Evolutionary conservation across 2,797 vertebrate genomes (phyloP).

Genomic region (Craterocephalus amniculus): DNA sequence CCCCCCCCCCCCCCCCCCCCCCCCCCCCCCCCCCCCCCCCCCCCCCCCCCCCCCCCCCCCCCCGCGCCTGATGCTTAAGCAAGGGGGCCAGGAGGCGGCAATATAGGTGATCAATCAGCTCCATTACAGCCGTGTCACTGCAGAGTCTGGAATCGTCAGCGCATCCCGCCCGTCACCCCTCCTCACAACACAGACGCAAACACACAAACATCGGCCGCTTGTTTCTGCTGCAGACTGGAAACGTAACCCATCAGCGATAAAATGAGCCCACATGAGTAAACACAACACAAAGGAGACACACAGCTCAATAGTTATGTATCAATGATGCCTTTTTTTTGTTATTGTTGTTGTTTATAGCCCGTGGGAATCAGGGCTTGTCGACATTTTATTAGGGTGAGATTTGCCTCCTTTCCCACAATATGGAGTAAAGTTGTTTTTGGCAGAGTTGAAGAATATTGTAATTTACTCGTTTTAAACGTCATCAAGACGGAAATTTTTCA

Average conservation of each 20-base stretch:
- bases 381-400: slow-evolving; percentile 28
- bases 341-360: slow-evolving; percentile 6
- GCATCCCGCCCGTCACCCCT: slow-evolving; percentile 78
- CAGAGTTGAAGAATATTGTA: slow-evolving; percentile 12
- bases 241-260: slow-evolving; percentile 33
- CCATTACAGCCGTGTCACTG: slow-evolving; percentile 87
- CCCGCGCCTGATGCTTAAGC: slow-evolving; percentile 85
- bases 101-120: slow-evolving; percentile 92
- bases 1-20: no score
- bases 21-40: no score
- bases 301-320: slow-evolving; percentile 8
- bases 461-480: slow-evolving; percentile 46
- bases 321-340: not conserved
- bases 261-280: slow-evolving; percentile 28
- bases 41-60: no score
- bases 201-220: slow-evolving; percentile 40
- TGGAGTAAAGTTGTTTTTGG: slow-evolving; percentile 35
- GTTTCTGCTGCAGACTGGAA: slow-evolving; percentile 64
- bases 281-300: slow-evolving; percentile 12
- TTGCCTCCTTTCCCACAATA: slow-evolving; percentile 38
- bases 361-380: not conserved
- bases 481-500: slow-evolving; percentile 44
- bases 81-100: slow-evolving; percentile 77
- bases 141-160: slow-evolving; percentile 83
- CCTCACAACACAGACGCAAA: slow-evolving; percentile 32